Base-by-base conservation (phyloP, 2,113 vertebrate genomes). In the Gallinago media region DNA sequence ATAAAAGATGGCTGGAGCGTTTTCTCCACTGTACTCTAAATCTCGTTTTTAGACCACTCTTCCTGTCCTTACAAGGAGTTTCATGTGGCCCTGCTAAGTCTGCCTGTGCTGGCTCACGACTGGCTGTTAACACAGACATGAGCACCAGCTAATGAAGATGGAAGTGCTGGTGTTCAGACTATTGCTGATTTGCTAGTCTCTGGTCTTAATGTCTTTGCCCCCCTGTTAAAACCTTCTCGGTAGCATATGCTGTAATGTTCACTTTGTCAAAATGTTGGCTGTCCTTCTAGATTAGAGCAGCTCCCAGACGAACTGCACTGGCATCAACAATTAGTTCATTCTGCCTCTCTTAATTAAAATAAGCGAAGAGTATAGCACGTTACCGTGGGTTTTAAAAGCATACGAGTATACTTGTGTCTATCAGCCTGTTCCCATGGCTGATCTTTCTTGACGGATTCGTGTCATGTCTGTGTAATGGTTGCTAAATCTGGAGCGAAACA, bases 341-440 rank as follows among this genome's bases (percentile, higher is more conserved):
- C 79, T 88, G 62, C 77, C 55, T 78, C 74, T 29, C 19, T 46
- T 88, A 85, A 94, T 94, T 52, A 83, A 83, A 97, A 65, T 52
- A 86, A 90, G 65, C 47, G n/a, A 6, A 58, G 46, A 42, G 38
- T 12, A 7, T 31, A 2, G 3, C 15, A 9, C 2, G 7, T 67
- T 54, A 40, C 15, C 0, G 0, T 52, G 85, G 63, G 47, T 88
- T 90, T 77, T 74, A 26, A 29, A 85, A 55, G 72, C 85, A 8
- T 1, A 10, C 3, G 16, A 31, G 20, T 20, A 7, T 8, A 4
- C 19, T 31, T 3, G 26, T 59, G 50, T 46, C 71, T 55, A 0
- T 70, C 81, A 80, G 50, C 65, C 59, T 25, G 59, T 56, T 74
- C 72, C 75, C 32, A 1, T 3, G 23, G 75, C 92, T 52, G 92